Percentiles rank a stretch among this genome's conserved stretches.
Evolutionary conservation across 2,888 invertebrate species (phyloP).

Genomic region (Cheilosia scutellata): DNA sequence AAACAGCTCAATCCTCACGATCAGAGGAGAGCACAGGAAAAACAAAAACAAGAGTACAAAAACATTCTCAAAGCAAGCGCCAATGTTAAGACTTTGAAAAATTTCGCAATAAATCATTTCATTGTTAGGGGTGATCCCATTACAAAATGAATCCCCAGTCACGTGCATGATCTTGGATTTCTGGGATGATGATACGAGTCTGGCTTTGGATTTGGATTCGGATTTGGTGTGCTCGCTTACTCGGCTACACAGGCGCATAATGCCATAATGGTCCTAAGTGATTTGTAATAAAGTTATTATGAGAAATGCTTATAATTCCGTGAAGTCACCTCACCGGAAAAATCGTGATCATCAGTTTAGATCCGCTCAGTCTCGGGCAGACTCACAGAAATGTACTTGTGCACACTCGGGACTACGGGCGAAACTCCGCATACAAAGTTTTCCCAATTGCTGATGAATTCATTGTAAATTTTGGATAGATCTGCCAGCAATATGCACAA

Average conservation of each 20-base stretch:
- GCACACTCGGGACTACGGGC: slow-evolving; percentile 21
- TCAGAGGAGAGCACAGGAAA: slow-evolving; percentile 36
- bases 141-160: slow-evolving; percentile 76
- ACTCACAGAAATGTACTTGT: slow-evolving; percentile 59
- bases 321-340: slow-evolving; percentile 75
- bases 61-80: slow-evolving; percentile 68
- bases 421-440: slow-evolving; percentile 36
- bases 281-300: slow-evolving; percentile 78
- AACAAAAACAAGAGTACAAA: slow-evolving; percentile 53
- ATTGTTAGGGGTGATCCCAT: slow-evolving; percentile 77
- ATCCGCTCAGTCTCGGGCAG: slow-evolving; percentile 9
- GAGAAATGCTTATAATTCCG: slow-evolving; percentile 75
- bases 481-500: slow-evolving; percentile 25
- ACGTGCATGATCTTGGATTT: slow-evolving; percentile 78
- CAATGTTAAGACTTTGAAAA: slow-evolving; percentile 76
- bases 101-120: slow-evolving; percentile 77
- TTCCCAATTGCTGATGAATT: slow-evolving; percentile 58
- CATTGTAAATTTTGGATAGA: slow-evolving; percentile 39
- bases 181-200: slow-evolving; percentile 67
- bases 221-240: slow-evolving; percentile 42
- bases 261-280: slow-evolving; percentile 76
- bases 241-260: slow-evolving; percentile 39
- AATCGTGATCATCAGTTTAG: slow-evolving; percentile 72
- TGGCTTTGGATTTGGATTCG: slow-evolving; percentile 12
- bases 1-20: slow-evolving; percentile 76